phyloP scores from a whole-genome alignment of 2,888 invertebrate species.

The Melanostoma mellinum region DNA sequence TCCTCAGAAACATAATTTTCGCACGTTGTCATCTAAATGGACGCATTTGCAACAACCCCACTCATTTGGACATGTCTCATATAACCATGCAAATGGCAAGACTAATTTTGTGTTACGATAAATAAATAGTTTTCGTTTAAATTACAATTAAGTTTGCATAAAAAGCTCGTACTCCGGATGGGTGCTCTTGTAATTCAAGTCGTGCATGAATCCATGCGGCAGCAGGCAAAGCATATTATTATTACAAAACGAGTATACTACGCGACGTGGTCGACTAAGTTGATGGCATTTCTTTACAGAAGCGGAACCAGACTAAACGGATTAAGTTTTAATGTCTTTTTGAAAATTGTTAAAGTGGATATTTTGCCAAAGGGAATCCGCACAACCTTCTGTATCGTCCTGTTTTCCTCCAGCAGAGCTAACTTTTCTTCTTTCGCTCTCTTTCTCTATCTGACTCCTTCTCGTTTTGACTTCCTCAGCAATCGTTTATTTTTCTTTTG shows the following conservation, averaged over 20 bases:
- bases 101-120: constrained; percentile 61
- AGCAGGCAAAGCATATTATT: constrained; percentile 32
- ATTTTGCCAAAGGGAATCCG: constrained; percentile 45
- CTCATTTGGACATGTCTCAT: neutral
- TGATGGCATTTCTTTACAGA: constrained; percentile 23
- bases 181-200: constrained; percentile 48
- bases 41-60: too few species aligned
- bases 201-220: constrained; percentile 34
- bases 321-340: constrained; percentile 71
- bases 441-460: neutral
- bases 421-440: neutral
- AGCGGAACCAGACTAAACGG: constrained; percentile 51
- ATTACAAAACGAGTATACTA: constrained; percentile 5
- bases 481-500: neutral
- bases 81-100: neutral
- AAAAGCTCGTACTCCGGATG: constrained; percentile 32
- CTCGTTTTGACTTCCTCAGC: neutral
- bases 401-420: too few species aligned
- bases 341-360: constrained; percentile 66
- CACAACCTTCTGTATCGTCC: neutral
- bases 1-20: too few species aligned
- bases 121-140: constrained; percentile 69
- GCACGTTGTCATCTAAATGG: too few species aligned
- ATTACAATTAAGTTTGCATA: constrained; percentile 71
- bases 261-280: constrained; percentile 45